Base-by-base conservation (phyloP, 1,140 invertebrate genomes). In the Pseudomyrmex gracilis region DNA sequence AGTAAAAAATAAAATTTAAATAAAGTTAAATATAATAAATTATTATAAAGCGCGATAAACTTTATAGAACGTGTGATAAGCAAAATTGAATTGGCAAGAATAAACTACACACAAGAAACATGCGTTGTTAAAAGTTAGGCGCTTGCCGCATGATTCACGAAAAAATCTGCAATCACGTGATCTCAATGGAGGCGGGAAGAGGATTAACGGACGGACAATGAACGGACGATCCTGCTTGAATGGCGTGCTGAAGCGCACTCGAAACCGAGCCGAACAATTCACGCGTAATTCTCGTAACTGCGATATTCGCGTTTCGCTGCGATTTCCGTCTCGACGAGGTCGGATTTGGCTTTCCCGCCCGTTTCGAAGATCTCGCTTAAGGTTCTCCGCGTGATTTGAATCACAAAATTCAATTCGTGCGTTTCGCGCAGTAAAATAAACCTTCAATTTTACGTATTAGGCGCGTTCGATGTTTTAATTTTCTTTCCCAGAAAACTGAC, bases 261-360 rank as follows among this genome's bases (percentile, higher is more conserved):
- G 76, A 80, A 80, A 80, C 66, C 76, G 76, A 80, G 76, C 76
- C 76, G 76, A 70, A 80, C 76, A 80, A 80, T 80, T 80, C 76
- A 71, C 76, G 76, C 76, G 76, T 80, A 80, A 80, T 80, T 80
- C 76, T 80, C 76, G 76, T 80, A 80, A 80, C 76, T 80, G 76
- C 76, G 76, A 80, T 80, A 80, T 80, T 80, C 76, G 76, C 76
- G 66, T 80, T 80, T 71, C 66, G 45, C 76, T 80, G 66, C 76
- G 76, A 80, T 80, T 80, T 58, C 66, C 66, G 76, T 80, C 76
- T 80, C 76, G 76, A 80, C 76, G 76, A 80, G 76, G 66, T 80
- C 76, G 76, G 76, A 80, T 80, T 71, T 80, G 66, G 66, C 76
- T 80, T 58, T 58, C 43, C 76, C 24, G 22, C 76, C 43, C 13